These are phyloP conservation scores for Typhlichthys subterraneus DNA, from an alignment of 2,797 vertebrate species.

Conservation along the genomic window DNA sequence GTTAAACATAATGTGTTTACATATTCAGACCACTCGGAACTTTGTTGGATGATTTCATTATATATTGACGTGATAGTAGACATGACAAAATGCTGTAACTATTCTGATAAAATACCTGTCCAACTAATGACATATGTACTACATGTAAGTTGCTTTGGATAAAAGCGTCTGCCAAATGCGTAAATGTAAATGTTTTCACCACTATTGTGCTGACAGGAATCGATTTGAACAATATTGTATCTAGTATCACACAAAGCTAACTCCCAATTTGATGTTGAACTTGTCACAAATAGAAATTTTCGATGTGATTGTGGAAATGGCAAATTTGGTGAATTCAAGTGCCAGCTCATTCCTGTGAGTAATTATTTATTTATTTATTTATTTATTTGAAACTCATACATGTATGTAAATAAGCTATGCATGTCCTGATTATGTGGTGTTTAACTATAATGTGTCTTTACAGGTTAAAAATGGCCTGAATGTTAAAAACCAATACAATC, in stretches of 20 bases:
- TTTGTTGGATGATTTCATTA: no score
- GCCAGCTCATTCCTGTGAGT: constrained; percentile 88
- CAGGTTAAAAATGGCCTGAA: constrained; percentile 87
- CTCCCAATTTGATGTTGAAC: not conserved
- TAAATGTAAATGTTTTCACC: not conserved
- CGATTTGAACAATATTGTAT: no score
- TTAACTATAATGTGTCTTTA: constrained; percentile 7
- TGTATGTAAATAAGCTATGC: not conserved
- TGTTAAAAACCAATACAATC: constrained; percentile 86
- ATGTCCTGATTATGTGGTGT: not conserved
- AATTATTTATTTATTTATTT: not conserved
- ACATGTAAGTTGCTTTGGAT: no score
- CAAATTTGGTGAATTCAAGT: constrained; percentile 88
- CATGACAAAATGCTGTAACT: not conserved
- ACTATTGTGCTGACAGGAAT: not conserved
- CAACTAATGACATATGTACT: no score
- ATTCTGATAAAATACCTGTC: not conserved
- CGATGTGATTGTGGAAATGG: constrained; percentile 91
- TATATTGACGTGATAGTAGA: no score
- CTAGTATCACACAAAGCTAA: not conserved
- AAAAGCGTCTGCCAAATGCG: no score
- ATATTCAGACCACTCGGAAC: no score
- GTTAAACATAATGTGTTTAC: no score
- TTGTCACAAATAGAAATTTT: constrained; percentile 65
- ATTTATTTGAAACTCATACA: not conserved